Evolutionary conservation across 2,113 vertebrate genomes (phyloP), one percentile per base, ranked within the genome.

Genomic region (Pomatorhinus ruficollis): DNA sequence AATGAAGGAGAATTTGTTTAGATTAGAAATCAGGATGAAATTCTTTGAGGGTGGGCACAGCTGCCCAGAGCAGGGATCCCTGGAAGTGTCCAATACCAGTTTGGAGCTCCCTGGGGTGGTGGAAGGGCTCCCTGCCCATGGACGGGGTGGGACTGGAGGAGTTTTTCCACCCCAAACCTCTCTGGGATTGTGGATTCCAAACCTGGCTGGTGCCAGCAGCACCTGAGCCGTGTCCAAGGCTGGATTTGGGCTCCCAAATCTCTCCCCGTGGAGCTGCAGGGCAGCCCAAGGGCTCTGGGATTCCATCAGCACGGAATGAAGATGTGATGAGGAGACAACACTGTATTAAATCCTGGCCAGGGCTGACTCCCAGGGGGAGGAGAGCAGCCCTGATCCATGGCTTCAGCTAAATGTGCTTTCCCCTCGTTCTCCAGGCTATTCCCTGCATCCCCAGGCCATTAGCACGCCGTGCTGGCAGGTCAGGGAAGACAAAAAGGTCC

Each of bases 21-120:
- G 42, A 35, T 65, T 13, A 10, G 13, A 54, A 54, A 70, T 53
- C 2, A 14, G 23, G 28, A 30, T 8, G 33, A 4, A 87, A 5
- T 30, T 20, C 15, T 18, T 27, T 50, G 24, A 9, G 24, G 49
- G 24, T 47, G 23, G 7, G 37, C 27, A 37, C 47, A 11, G 39
- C 39, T 39, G 39, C 39, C 39, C 39, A 21, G 68, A 72, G 69
- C 0, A 47, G 69, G 47, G 20, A 39, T 33, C 59, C 49, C 42
- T 85, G 83, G 37, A 0, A 44, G 37, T 12, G 33, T 1, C 63
- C 83, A 11, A 53, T 21, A 27, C 31, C 61, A 77, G 44, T 23
- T 0, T 74, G 77, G 59, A 31, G 25, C 30, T 25, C 0, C 37
- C 45, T 60, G 72, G 72, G 27, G 2, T 0, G 0, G 22, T 5